Base-by-base conservation (phyloP, 2,797 vertebrate species). In the Parauchenoglanis punctatus region DNA sequence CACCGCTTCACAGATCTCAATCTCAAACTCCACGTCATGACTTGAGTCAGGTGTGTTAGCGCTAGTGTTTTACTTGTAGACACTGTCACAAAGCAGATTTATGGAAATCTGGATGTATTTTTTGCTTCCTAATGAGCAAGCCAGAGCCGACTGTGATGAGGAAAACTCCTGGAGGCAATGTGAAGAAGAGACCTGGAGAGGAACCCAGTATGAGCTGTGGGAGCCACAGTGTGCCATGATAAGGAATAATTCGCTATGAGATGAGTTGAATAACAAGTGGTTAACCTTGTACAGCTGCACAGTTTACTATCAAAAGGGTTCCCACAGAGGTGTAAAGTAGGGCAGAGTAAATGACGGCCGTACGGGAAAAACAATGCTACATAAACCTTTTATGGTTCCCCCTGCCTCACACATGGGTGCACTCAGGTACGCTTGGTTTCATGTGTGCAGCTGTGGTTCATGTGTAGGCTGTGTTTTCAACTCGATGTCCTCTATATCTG, bases 391-490 rank as follows among this genome's bases (percentile, higher is more conserved):
- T 5, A 31, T 20, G 7, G 2, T 28, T 20, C 20, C 49, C 52
- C 82, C 35, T 75, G 72, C 78, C 68, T n/a, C 49, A 80, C 52
- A 40, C 87, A 68, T 44, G 70, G 35, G 18, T 85, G 68, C 80
- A 88, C 88, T 67, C 85, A 89, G 87, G 73, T 88, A 89, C 23
- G 18, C 28, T 5, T 68, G 52, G 75, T 75, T 85, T 81, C 85
- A 56, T 28, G 17, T 31, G 40, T 85, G 87, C 88, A 87, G 15
- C 49, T 91, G 90, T 75, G 89, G 90, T 80, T 83, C 54, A 15
- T 63, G 44, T 89, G 81, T 83, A 86, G 84, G 56, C 56, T 20
- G 61, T 67, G 49, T 84, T 84, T 72, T 72, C 20, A 58, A 52
- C 65, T 40, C 40, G 0, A 8, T 23, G 11, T 25, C 44, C 18